Evolutionary conservation across 2,888 invertebrate species (phyloP).

Genomic region (Hirtodrosophila duncani): DNA sequence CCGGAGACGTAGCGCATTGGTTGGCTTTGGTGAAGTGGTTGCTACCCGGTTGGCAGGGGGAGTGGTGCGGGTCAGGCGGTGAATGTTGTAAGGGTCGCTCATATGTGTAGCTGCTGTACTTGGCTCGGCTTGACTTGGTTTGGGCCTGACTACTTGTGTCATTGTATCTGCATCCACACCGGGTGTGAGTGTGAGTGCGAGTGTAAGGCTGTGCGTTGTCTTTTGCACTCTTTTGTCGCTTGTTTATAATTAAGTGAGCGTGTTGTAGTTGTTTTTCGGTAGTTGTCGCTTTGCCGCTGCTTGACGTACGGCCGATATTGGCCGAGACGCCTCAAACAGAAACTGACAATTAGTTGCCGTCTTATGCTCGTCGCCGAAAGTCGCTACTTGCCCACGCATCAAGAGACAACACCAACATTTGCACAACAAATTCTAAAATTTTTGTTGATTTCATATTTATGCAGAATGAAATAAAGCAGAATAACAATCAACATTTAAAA

Average conservation of each 20-base stretch:
- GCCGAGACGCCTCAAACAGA: constrained; percentile 66
- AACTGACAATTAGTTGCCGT: constrained; percentile 76
- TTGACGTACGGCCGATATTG: constrained; percentile 54
- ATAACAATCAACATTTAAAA: too few species aligned
- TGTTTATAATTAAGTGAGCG: constrained; percentile 73
- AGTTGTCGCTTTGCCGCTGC: constrained; percentile 66
- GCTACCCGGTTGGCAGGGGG: constrained; percentile 17
- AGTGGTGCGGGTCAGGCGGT: constrained; percentile 33
- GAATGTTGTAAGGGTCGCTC: constrained; percentile 55
- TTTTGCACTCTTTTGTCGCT: constrained; percentile 66
- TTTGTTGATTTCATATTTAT: too few species aligned
- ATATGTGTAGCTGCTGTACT: constrained; percentile 37
- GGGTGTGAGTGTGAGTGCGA: constrained; percentile 20
- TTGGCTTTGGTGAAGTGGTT: constrained; percentile 42
- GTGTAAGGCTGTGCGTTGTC: constrained; percentile 45
- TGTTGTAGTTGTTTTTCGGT: constrained; percentile 59
- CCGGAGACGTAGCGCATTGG: constrained; percentile 61
- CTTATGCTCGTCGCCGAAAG: constrained; percentile 77
- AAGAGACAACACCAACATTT: constrained; percentile 38
- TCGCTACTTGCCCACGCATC: constrained; percentile 65
- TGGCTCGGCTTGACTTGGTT: constrained; percentile 36
- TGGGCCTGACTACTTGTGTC: constrained; percentile 42
- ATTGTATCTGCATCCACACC: constrained; percentile 37
- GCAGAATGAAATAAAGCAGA: too few species aligned
- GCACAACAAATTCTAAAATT: constrained; percentile 24